Evolutionary conservation across 92 coral and sea anemone species (phyloP), one percentile per base, ranked within the genome.

Genomic region (Ricordea florida): DNA sequence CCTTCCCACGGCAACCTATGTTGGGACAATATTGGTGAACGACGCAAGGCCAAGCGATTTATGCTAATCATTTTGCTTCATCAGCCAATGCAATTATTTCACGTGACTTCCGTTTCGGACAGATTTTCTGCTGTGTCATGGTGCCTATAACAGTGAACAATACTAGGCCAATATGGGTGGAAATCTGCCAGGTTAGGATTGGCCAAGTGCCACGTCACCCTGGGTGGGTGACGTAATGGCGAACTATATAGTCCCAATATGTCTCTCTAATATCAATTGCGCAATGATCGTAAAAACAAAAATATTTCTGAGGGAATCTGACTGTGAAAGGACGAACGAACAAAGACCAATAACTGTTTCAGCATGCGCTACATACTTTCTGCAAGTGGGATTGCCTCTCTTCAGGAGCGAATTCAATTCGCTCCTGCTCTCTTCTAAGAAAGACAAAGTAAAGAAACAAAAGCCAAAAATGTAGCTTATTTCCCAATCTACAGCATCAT

Each of bases 131-230:
- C 38, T 34, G 31, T 3, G 50, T 69, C 77, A 69, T 53, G 0
- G 50, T 5, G 25, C 63, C 62, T 50, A 52, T 69, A 69, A 69
- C 53, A 69, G 76, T 51, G 7, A 5, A 11, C 41, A 5, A 14
- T 69, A 37, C 42, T 40, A 25, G 5, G 51, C 24, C 49, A 62
- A 7, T 11, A 40, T 14, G 24, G 10, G 52, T 33, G 62, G 35
- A 68, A 35, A 7, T 3, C 43, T 30, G 9, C 16, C 38, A 2
- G 27, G n/a, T n/a, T n/a, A n/a, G n/a, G n/a, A n/a, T n/a, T n/a
- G n/a, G n/a, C n/a, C n/a, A n/a, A 6, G 6, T 60, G 67, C 48
- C 67, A 36, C 49, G 47, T 58, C 45, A 35, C 18, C 30, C 5
- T 8, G 44, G 23, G 11, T 27, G 10, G 1, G 17, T n/a, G n/a